Conservation (phyloP, 2,797 vertebrate genomes). For the Sebastes minor region DNA sequence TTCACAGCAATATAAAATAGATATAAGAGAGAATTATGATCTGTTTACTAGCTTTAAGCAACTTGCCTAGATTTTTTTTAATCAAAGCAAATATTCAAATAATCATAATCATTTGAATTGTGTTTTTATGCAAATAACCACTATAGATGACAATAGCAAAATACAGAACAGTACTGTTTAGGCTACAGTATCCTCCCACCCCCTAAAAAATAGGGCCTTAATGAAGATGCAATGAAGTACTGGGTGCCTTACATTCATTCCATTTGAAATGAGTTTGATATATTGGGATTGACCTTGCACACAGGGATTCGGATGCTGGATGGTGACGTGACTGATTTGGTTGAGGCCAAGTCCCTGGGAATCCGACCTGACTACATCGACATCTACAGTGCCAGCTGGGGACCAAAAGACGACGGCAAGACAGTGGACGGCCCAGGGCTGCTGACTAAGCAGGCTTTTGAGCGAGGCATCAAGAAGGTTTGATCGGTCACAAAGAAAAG, state of each 20-base stretch:
- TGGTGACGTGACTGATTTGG: slow-evolving; percentile 86
- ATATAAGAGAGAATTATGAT: too few relatives aligned
- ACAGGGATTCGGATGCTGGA: slow-evolving; percentile 93
- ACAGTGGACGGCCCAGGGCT: slow-evolving; percentile 88
- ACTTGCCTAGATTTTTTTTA: too few relatives aligned
- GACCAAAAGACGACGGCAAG: slow-evolving; percentile 88
- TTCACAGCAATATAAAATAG: too few relatives aligned
- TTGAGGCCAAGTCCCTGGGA: slow-evolving; percentile 90
- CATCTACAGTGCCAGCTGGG: slow-evolving; percentile 96
- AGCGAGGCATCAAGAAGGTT: slow-evolving; percentile 93
- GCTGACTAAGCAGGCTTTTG: slow-evolving; percentile 87
- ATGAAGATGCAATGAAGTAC: not conserved
- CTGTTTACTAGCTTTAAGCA: too few relatives aligned
- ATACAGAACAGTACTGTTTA: too few relatives aligned
- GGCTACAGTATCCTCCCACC: too few relatives aligned
- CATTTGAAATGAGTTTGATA: not conserved
- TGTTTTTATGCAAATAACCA: too few relatives aligned
- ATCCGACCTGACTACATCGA: slow-evolving; percentile 88
- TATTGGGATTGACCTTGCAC: not conserved
- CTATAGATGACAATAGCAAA: too few relatives aligned
- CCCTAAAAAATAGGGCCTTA: too few relatives aligned
- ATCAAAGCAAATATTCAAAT: too few relatives aligned
- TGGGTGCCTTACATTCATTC: not conserved
- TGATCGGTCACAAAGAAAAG: not conserved
- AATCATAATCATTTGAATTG: too few relatives aligned